Evolutionary conservation across 2,888 invertebrate species (phyloP).

Genomic region (Microctonus hyperodae): DNA sequence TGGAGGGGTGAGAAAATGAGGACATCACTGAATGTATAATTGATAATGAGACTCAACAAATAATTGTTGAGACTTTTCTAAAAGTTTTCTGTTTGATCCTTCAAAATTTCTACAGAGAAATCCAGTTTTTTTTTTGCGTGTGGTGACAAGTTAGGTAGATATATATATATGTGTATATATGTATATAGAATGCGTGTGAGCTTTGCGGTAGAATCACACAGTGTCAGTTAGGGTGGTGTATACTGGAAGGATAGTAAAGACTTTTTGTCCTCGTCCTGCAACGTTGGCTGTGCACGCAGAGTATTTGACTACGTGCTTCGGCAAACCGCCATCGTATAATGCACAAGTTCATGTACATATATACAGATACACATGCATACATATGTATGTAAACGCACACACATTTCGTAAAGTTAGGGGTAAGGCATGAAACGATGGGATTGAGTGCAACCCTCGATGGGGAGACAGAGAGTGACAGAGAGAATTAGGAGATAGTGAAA

Average conservation of each 20-base stretch:
- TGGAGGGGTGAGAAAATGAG: not conserved
- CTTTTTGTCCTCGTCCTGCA: conserved; percentile 41
- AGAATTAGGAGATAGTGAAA: conserved; percentile 32
- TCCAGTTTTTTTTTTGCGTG: not conserved
- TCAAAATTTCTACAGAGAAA: not conserved
- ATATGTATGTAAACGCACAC: too few species aligned
- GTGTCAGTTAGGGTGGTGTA: conserved; percentile 12
- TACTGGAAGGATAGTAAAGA: conserved; percentile 34
- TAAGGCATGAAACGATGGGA: conserved; percentile 30
- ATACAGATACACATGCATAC: not conserved
- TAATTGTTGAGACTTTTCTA: not conserved
- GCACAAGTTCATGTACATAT: conserved; percentile 37
- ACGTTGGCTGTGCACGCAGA: conserved; percentile 38
- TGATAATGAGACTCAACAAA: conserved; percentile 7
- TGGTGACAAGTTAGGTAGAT: conserved; percentile 13
- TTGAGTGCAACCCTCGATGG: conserved; percentile 32
- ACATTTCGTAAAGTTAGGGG: not conserved
- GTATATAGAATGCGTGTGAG: conserved; percentile 5
- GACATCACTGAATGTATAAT: not conserved
- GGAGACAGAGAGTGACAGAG: conserved; percentile 29
- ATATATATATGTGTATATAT: not conserved
- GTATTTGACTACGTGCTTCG: conserved; percentile 50
- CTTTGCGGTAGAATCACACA: conserved; percentile 28
- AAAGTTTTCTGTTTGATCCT: conserved; percentile 4
- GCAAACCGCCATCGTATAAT: conserved; percentile 50